phyloP scores from a whole-genome alignment of 2,888 invertebrate genomes.

The Eupithecia vulgata region DNA sequence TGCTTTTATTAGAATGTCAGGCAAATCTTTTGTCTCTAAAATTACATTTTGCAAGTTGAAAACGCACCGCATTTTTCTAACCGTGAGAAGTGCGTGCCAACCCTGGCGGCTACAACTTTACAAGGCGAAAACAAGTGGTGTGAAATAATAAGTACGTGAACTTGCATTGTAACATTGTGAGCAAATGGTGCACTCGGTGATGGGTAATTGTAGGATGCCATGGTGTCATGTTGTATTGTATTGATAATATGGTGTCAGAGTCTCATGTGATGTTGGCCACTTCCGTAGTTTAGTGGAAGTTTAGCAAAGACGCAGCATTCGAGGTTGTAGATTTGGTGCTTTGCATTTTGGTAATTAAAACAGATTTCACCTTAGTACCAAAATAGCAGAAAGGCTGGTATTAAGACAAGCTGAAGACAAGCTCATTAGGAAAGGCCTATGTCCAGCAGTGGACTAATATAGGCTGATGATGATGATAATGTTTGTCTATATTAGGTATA shows the following conservation, averaged over 20 bases:
- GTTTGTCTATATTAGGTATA: neutral
- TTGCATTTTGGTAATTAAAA: neutral
- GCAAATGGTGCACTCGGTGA: neutral
- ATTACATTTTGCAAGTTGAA: neutral
- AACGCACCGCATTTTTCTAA: neutral
- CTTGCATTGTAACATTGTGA: slow-evolving; percentile 14
- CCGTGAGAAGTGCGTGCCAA: slow-evolving; percentile 6
- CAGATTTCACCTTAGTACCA: neutral
- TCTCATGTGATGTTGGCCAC: neutral
- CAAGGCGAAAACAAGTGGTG: slow-evolving; percentile 30
- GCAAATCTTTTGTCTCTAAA: neutral
- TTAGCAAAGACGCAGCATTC: no score
- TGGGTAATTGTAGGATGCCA: slow-evolving; percentile 4
- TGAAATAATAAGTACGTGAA: slow-evolving; percentile 28
- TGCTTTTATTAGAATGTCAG: neutral
- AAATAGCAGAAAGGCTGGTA: neutral
- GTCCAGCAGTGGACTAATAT: no score
- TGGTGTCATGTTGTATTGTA: neutral
- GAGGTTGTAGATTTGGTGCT: no score
- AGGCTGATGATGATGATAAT: no score
- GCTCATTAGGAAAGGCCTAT: no score
- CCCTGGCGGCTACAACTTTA: slow-evolving; percentile 18
- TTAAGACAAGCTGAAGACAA: no score
- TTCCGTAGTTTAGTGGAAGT: neutral
- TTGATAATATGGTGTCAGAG: neutral